These are phyloP conservation scores for Luscinia megarhynchos DNA, from an alignment of 2,797 vertebrate genomes.

Conservation along the genomic window DNA sequence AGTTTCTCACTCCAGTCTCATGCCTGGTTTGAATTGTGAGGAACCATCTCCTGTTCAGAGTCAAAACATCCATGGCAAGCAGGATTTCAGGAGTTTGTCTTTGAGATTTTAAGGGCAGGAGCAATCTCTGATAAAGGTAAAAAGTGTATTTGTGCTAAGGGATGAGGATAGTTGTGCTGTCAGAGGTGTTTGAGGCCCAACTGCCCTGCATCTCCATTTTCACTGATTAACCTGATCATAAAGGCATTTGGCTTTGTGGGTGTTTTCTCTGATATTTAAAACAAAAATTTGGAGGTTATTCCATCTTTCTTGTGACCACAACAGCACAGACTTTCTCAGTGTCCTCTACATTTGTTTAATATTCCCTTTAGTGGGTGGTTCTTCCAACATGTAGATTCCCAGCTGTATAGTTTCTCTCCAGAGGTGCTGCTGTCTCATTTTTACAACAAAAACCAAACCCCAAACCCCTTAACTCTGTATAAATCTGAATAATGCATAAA, in stretches of 20 bases:
- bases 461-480: background rate
- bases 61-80: accelerated
- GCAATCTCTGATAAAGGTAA: background rate
- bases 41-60: background rate
- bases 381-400: background rate
- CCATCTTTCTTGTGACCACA: background rate
- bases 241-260: background rate
- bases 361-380: background rate
- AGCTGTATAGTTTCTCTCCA: background rate
- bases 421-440: background rate
- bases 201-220: background rate
- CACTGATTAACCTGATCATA: background rate
- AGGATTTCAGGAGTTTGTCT: background rate
- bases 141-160: background rate
- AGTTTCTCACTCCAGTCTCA: background rate
- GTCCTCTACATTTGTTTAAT: background rate
- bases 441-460: background rate
- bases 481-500: background rate
- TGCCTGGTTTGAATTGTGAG: background rate
- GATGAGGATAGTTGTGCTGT: background rate
- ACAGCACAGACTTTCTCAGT: background rate
- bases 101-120: background rate
- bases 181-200: background rate
- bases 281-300: background rate
- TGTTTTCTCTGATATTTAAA: background rate